Evolutionary conservation across 2,797 vertebrate species (phyloP), one percentile per base, ranked within the genome.

Genomic region (Clarias pachynema): DNA sequence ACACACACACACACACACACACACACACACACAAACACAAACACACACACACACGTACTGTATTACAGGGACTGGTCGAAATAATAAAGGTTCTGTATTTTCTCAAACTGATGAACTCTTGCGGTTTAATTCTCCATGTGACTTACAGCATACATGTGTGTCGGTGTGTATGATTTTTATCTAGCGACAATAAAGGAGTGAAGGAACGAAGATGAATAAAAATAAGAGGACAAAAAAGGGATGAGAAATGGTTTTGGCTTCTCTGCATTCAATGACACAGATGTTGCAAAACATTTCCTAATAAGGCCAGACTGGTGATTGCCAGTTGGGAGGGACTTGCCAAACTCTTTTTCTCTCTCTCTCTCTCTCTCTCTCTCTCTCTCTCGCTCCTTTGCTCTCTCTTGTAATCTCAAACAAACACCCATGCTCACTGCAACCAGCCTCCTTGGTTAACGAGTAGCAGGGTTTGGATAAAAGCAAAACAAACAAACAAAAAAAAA

Each of bases 261-360:
- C 73, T 16, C 79, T 79, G 79, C 69, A 74, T 56, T 77, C 65
- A 86, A 81, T 86, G 90, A 87, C 89, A 89, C 84, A 88, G 79
- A 83, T 85, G 86, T 89, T 90, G 62, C 87, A 90, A 92, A 93
- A 94, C 92, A 92, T 94, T 89, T 59, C 95, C 95, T 91, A 93
- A 95, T 94, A 95, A 92, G 95, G 95, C 90, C 85, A 93, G 70
- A 85, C 85, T 86, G 83, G 62, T 73, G 84, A 87, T 86, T 77
- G 79, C 63, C 73, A 84, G 60, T 84, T 82, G 88, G 82, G 83
- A 78, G 60, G 60, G 20, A 84, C 56, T 53, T 26, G 20, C 37
- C 59, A 53, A 60, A 78, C 79, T 24, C 22, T 7, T 75, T 53
- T 29, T 44, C 57, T 2, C 22, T 40, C 62, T 57, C 40, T 56